These are phyloP conservation scores for Pardosa pseudoannulata DNA, from an alignment of 2,888 invertebrate genomes.

Conservation along the genomic window DNA sequence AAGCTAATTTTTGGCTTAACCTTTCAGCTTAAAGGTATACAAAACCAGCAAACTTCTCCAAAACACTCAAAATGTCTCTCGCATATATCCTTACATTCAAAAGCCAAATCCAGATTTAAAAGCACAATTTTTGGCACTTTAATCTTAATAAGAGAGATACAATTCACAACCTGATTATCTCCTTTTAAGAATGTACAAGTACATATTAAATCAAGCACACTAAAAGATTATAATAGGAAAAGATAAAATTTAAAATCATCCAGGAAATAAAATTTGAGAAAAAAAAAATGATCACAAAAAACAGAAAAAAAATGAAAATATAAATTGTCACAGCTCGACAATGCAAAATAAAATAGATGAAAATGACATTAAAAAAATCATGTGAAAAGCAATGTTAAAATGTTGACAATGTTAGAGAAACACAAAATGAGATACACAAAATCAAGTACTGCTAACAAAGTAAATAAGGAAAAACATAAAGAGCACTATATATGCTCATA, in stretches of 20 bases:
- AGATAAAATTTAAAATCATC: background rate
- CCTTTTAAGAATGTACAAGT: background rate
- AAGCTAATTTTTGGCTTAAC: too few relatives aligned
- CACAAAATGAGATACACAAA: background rate
- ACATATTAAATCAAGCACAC: background rate
- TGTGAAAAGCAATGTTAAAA: constrained; percentile 32
- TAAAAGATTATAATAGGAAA: background rate
- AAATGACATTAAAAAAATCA: constrained; percentile 4
- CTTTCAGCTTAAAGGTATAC: too few relatives aligned
- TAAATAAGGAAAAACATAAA: too few relatives aligned
- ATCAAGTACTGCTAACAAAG: too few relatives aligned
- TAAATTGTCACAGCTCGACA: background rate
- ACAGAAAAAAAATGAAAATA: too few relatives aligned
- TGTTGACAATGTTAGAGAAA: background rate
- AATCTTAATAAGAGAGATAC: background rate
- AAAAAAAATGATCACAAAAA: background rate
- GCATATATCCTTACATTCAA: too few relatives aligned
- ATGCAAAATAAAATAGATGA: constrained; percentile 14
- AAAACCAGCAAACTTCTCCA: too few relatives aligned
- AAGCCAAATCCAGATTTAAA: too few relatives aligned
- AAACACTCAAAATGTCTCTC: too few relatives aligned
- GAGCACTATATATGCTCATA: too few relatives aligned
- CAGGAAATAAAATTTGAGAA: background rate
- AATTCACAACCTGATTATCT: background rate
- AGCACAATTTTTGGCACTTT: background rate